Evolutionary conservation across 2,888 invertebrate species (phyloP), one percentile per base, ranked within the genome.

Genomic region (Hemistola chrysoprasaria): DNA sequence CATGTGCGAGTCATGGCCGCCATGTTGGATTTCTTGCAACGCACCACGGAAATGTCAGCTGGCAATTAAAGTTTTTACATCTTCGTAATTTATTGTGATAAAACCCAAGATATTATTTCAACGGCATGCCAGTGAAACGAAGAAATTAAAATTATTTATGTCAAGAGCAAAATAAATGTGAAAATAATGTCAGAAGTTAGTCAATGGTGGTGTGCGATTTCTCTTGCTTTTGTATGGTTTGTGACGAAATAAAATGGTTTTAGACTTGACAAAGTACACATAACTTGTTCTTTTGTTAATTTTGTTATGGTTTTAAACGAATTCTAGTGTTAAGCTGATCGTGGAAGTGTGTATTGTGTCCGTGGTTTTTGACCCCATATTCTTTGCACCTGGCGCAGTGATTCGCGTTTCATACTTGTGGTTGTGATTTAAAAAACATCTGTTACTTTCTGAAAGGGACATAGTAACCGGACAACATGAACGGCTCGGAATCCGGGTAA

Each of bases 401-500:
- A 65, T 64, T 63, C 53, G 52, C 53, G 57, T 67, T 22, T 22
- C 8, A 8, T 32, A 65, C 71, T 66, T 66, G 71, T 61, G 62
- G 57, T 69, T 53, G 65, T 62, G 62, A 53, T 60, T 52, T 47
- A 45, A 56, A 66, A 53, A 71, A 61, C 63, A 65, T 64, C 65
- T 70, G 63, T 59, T 56, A 53, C 44, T 47, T 43, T 46, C 54
- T 47, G 53, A 56, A 61, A 55, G 55, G 53, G 52, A 56, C n/a
- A 24, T 53, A 51, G 20, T 53, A 70, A 67, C 53, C 54, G 47
- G 56, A 59, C 82, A 90, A 73, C 73, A 94, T 94, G 94, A 94
- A 94, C 90, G 92, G 93, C 81, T 93, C 94, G 64, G 94, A 94
- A 90, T 93, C 94, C 90, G 94, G 94, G 94, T 94, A 93, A 93